Base-by-base conservation (phyloP, 2,797 vertebrate genomes). In the Platalea minor region DNA sequence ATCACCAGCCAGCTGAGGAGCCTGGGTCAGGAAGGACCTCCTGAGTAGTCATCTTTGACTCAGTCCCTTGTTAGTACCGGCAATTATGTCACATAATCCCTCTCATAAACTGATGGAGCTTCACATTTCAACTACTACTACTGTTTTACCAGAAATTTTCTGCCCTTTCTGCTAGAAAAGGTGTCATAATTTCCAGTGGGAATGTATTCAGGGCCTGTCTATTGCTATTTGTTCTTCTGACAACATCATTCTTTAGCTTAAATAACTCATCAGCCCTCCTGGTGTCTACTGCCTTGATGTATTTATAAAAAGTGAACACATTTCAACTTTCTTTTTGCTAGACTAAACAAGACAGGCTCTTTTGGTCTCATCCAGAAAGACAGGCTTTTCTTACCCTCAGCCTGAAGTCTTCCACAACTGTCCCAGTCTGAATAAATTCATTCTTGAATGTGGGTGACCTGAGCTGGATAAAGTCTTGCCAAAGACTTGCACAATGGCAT, bases 91-190 rank as follows among this genome's bases (percentile, higher is more conserved):
- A 91, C 13, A 11, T 76, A 94, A 94, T 75, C 25, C 39, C 51
- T 74, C 59, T 87, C 4, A 1, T 64, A 91, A 93, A 59, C 29
- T 45, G 51, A 73, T 84, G 0, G 1, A 68, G 23, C 24, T 83
- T 88, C 84, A 64, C 41, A 14, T 89, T 94, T 93, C 48, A 67
- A 51, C 48, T 80, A 31, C 72, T 64, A 9, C 10, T 80, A 51
- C 57, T 56, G 60, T 85, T 89, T 89, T 91, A 88, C 68, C 75
- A 89, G 72, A 92, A 85, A 4, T 74, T 73, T 89, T 57, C 64
- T 93, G 48, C 53, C 48, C 48, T 92, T 89, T 91, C 51, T 87
- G 13, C 64, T 93, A 92, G 75, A 77, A 93, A 95, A 75, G 48
- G 19, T 64, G 35, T 77, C 37, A 85, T 37, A 77, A 79, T 87